phyloP scores from a whole-genome alignment of 2,797 vertebrate genomes.

The Sebastes melanostomus region DNA sequence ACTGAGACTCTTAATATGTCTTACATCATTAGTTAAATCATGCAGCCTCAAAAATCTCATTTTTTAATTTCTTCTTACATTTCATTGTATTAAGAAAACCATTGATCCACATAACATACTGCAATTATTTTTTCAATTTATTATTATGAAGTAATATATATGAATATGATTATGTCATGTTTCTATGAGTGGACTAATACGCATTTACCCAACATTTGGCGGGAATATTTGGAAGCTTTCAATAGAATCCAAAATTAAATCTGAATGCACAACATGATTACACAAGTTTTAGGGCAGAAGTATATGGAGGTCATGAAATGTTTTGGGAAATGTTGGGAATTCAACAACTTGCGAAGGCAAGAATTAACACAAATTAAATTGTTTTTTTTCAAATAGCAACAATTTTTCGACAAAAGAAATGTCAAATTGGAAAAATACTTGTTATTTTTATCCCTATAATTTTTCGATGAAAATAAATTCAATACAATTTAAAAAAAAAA shows the following conservation, averaged over 20 bases:
- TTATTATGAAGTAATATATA: background rate
- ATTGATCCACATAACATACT: background rate
- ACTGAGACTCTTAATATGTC: background rate
- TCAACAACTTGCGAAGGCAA: background rate
- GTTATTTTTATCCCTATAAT: too few relatives aligned
- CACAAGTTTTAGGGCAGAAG: background rate
- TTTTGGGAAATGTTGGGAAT: too few relatives aligned
- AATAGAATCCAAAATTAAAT: background rate
- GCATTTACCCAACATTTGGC: background rate
- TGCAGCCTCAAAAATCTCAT: background rate
- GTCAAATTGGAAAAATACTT: background rate
- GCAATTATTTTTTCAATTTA: background rate
- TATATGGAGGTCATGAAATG: background rate
- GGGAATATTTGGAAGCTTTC: background rate
- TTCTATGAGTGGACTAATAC: background rate
- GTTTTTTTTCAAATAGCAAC: too few relatives aligned
- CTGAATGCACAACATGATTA: background rate
- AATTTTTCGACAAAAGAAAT: background rate
- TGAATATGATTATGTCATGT: background rate
- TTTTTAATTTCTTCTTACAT: background rate
- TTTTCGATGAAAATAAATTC: background rate
- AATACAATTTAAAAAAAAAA: background rate
- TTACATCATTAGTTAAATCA: background rate
- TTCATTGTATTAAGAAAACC: background rate
- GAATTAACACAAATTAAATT: background rate